These are phyloP conservation scores for Falco naumanni DNA, from an alignment of 2,797 vertebrate genomes.

Conservation along the genomic window DNA sequence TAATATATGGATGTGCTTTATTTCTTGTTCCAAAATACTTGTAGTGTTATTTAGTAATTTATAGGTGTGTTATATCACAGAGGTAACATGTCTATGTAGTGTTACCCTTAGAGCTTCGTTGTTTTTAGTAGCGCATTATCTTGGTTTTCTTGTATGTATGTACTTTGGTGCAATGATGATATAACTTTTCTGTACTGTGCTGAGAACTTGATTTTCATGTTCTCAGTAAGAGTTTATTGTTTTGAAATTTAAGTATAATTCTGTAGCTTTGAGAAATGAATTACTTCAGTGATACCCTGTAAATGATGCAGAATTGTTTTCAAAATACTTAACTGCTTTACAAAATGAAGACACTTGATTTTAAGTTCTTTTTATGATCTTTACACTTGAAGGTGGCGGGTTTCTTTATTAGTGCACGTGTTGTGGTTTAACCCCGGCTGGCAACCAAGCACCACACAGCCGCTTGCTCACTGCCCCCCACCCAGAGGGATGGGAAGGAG, in stretches of 20 bases:
- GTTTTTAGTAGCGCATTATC: neutral
- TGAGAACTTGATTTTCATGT: neutral
- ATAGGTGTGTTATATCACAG: neutral
- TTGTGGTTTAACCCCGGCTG: neutral
- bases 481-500: too few relatives aligned
- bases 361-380: neutral
- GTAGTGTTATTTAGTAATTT: neutral
- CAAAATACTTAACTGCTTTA: neutral
- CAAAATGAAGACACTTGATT: neutral
- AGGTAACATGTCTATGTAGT: neutral
- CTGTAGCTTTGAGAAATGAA: neutral
- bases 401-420: neutral
- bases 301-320: neutral
- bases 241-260: neutral
- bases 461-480: too few relatives aligned
- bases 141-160: neutral
- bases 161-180: neutral
- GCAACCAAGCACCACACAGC: too few relatives aligned
- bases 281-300: neutral
- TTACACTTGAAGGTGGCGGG: neutral
- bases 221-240: neutral
- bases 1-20: neutral
- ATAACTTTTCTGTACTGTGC: neutral
- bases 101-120: neutral
- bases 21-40: neutral